Evolutionary conservation across 2,888 invertebrate genomes (phyloP).

Genomic region (Teleogryllus oceanicus): DNA sequence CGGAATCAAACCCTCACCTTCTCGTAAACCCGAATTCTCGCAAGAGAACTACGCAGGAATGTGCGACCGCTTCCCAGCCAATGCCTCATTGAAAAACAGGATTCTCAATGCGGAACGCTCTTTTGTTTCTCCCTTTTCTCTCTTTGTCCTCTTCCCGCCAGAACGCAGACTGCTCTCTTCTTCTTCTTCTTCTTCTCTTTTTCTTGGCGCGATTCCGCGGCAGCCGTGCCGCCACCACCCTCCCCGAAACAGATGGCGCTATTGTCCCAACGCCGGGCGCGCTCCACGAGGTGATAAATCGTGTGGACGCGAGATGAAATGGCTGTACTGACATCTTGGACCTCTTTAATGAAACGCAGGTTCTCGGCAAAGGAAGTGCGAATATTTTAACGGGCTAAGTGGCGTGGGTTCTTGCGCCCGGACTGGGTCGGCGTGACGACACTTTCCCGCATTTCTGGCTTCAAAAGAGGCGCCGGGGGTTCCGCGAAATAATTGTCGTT

Average conservation of each 20-base stretch:
- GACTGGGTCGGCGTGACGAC: no score
- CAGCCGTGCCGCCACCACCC: not conserved
- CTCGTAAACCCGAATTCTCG: no score
- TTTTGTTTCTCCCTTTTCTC: not conserved
- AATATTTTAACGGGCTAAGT: no score
- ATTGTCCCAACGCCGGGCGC: not conserved
- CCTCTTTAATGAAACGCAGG: not conserved
- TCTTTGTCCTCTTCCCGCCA: not conserved
- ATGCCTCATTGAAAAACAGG: slow-evolving; percentile 10
- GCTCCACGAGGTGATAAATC: not conserved
- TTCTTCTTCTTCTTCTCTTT: not conserved
- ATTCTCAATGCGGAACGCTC: slow-evolving; percentile 8
- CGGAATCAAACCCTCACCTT: no score
- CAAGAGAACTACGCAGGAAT: no score
- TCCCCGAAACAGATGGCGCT: not conserved
- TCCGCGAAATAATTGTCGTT: no score
- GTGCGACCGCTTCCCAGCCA: not conserved
- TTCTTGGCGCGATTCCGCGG: not conserved
- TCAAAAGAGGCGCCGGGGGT: no score
- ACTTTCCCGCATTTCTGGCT: no score
- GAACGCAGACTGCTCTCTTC: not conserved
- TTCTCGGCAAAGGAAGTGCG: no score
- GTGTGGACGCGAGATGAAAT: not conserved
- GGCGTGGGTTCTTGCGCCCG: no score
- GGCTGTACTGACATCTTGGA: not conserved